Base-by-base conservation (phyloP, 2,113 vertebrate genomes). In the Podiceps cristatus region DNA sequence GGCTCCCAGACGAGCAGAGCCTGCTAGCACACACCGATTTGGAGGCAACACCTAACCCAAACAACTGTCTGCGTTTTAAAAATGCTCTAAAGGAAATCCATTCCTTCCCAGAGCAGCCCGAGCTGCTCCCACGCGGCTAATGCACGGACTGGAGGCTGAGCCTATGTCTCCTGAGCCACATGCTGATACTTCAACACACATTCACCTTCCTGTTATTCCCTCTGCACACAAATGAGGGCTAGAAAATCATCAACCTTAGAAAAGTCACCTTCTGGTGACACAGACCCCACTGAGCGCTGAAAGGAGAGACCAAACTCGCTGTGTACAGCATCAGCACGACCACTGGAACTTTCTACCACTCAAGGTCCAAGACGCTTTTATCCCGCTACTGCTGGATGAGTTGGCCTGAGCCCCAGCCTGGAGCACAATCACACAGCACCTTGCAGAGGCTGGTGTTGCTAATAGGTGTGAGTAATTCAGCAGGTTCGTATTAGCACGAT, bases 261-360 rank as follows among this genome's bases (percentile, higher is more conserved):
- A 13, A 42, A 89, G 42, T 31, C 22, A n/a, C n/a, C 10, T 77
- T 33, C 47, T 37, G 47, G 60, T 63, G 85, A 25, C 10, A 5
- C 0, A 2, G 88, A 62, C 8, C 37, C 42, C 22, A 9, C 24
- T 0, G 56, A 67, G 63, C 3, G 7, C 37, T 5, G 14, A 27
- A 27, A 75, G 47, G 20, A 53, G 53, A 62, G 18, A 56, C 66
- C 75, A 45, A 47, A 28, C 20, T 19, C 5, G 4, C 2, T 1
- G 11, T 2, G 47, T 13, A n/a, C 40, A 42, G 71, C 67, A 40
- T 9, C 77, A 62, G 52, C 66, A 63, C 27, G 35, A 8, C 60
- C 66, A 29, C 74, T 8, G n/a, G 66, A 27, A 27, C 71, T 19
- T 12, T 40, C 88, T 13, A 50, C 4, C 10, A 10, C 25, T 8